Percentiles rank a stretch among this genome's conserved stretches.
phyloP scores from a whole-genome alignment of 2,888 invertebrate genomes.

The Endotricha flammealis region DNA sequence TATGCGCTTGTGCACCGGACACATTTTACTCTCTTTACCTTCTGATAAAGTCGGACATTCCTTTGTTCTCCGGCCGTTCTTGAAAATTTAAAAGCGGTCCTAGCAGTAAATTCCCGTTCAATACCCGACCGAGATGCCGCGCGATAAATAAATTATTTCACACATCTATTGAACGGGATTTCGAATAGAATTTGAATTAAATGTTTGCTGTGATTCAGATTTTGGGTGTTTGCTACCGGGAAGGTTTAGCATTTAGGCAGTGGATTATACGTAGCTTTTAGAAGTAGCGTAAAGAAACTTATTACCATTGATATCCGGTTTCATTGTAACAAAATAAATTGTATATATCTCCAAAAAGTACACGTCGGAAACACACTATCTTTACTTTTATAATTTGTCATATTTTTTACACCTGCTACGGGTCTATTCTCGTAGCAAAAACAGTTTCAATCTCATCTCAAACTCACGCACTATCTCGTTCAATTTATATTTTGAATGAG shows the following conservation, averaged over 20 bases:
- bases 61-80: conserved; percentile 58
- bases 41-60: conserved; percentile 55
- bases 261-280: no score
- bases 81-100: conserved; percentile 66
- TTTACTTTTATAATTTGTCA: no score
- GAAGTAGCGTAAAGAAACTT: no score
- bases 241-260: neutral
- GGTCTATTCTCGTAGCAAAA: no score
- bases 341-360: no score
- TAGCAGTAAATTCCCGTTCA: conserved; percentile 55
- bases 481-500: no score
- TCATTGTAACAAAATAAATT: no score
- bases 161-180: conserved; percentile 18
- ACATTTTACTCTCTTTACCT: conserved; percentile 68
- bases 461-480: no score
- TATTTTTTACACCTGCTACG: no score
- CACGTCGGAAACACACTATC: no score
- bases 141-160: conserved; percentile 56
- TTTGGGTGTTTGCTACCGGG: conserved; percentile 1
- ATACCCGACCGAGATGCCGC: conserved; percentile 40
- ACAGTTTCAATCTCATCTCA: no score
- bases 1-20: conserved; percentile 53
- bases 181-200: conserved; percentile 9
- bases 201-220: conserved; percentile 9
- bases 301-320: no score